These are phyloP conservation scores for Drosophila maculinotata DNA, from an alignment of 2,888 invertebrate species.

Conservation along the genomic window DNA sequence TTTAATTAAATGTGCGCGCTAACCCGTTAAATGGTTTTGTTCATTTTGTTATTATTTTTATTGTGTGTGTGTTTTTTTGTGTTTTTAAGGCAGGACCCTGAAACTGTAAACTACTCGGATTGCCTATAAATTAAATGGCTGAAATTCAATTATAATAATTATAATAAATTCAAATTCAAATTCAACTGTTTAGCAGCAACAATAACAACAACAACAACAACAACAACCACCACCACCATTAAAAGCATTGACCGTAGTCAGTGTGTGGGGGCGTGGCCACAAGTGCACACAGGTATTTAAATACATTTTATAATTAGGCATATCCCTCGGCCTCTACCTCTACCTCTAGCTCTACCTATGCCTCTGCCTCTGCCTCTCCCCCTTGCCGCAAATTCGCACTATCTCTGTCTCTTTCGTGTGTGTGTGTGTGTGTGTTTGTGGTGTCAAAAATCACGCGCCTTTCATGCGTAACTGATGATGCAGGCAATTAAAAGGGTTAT, in stretches of 20 bases:
- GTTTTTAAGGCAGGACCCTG: conserved; percentile 14
- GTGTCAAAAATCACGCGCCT: conserved; percentile 3
- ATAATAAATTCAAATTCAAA: conserved; percentile 22
- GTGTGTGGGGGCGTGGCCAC: conserved; percentile 27
- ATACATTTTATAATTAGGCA: conserved; percentile 26
- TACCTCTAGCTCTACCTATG: too few relatives aligned
- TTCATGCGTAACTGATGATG: not conserved
- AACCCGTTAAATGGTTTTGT: conserved; percentile 40
- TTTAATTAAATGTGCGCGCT: conserved; percentile 54
- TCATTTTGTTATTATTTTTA: not conserved
- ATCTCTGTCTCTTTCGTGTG: not conserved
- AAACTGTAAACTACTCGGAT: not conserved
- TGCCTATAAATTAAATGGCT: conserved; percentile 12
- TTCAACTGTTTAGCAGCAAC: conserved; percentile 17
- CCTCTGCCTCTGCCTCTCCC: not conserved
- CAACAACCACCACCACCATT: conserved; percentile 1
- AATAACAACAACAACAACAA: not conserved
- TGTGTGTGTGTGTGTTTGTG: not conserved
- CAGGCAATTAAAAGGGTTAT: conserved; percentile 13
- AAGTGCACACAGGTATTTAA: conserved; percentile 43
- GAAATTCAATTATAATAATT: conserved; percentile 21
- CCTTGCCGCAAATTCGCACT: not conserved
- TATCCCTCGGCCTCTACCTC: not conserved
- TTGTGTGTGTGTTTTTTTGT: conserved; percentile 3
- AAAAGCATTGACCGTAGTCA: not conserved